Evolutionary conservation across 2,113 vertebrate species (phyloP).

Genomic region (Rynchops niger): DNA sequence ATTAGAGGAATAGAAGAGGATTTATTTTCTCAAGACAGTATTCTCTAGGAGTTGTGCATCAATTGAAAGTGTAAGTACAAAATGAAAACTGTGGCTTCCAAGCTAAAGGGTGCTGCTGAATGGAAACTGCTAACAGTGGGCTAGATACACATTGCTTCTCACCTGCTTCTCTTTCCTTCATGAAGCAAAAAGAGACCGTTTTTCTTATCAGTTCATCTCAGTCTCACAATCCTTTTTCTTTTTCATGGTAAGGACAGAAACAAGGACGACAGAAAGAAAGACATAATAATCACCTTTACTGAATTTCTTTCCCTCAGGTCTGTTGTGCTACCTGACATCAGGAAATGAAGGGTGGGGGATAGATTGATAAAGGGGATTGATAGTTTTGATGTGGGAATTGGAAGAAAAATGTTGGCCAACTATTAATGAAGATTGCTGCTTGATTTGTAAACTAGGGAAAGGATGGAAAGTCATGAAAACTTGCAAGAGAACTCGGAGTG

Average conservation of each 20-base stretch:
- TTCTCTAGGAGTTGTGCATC: not conserved
- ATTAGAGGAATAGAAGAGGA: not conserved
- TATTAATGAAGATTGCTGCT: not conserved
- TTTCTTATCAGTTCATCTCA: not conserved
- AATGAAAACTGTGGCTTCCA: not conserved
- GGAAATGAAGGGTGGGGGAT: not conserved
- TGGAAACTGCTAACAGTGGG: not conserved
- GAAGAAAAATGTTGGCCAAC: not conserved
- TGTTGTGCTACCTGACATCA: not conserved
- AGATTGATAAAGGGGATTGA: not conserved
- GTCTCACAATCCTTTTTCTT: not conserved
- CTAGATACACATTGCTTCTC: not conserved
- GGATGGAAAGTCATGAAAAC: not conserved
- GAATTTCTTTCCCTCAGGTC: not conserved
- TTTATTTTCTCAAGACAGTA: not conserved
- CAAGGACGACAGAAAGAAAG: not conserved
- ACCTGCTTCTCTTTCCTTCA: not conserved
- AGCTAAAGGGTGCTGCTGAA: not conserved
- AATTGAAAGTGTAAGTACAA: not conserved
- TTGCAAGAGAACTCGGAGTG: not conserved
- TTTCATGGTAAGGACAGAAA: not conserved
- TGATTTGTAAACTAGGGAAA: not conserved
- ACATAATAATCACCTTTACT: not conserved
- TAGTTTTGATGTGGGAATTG: not conserved
- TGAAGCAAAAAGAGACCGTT: not conserved